Percentiles rank a stretch among this genome's conserved stretches.
These are phyloP conservation scores for Epinotia ramella DNA, from an alignment of 2,888 invertebrate species.

Conservation along the genomic window DNA sequence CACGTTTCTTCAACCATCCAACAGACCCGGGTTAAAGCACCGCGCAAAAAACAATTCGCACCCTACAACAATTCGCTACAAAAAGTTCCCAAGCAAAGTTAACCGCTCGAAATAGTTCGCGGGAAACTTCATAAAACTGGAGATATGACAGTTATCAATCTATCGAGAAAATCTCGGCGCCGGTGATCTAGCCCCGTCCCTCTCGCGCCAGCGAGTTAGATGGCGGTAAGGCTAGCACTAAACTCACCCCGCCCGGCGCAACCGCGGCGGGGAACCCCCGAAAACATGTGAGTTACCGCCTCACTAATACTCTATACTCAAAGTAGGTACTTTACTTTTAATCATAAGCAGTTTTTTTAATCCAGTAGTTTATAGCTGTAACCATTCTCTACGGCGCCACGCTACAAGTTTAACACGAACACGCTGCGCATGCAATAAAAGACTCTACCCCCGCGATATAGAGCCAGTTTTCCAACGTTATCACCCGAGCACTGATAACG, in stretches of 20 bases:
- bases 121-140: conserved; percentile 37
- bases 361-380: conserved; percentile 19
- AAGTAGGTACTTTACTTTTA: neutral
- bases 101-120: conserved; percentile 37
- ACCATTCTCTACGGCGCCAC: conserved; percentile 57
- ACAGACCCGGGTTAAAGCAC: neutral
- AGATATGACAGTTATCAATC: conserved; percentile 44
- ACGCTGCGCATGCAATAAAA: conserved; percentile 56
- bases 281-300: conserved; percentile 17
- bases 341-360: conserved; percentile 21
- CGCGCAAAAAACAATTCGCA: neutral
- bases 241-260: neutral
- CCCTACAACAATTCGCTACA: conserved; percentile 1
- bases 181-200: conserved; percentile 25
- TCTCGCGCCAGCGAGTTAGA: conserved; percentile 24
- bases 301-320: neutral
- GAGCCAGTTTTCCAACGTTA: conserved; percentile 70
- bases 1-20: neutral
- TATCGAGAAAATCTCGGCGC: conserved; percentile 33
- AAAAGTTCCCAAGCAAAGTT: conserved; percentile 37
- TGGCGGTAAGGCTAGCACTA: conserved; percentile 4
- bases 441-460: conserved; percentile 58
- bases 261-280: conserved; percentile 8
- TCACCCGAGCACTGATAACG: conserved; percentile 71
- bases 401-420: conserved; percentile 68